phyloP scores from a whole-genome alignment of 92 coral and sea anemone genomes.

The Heliopora coerulea region DNA sequence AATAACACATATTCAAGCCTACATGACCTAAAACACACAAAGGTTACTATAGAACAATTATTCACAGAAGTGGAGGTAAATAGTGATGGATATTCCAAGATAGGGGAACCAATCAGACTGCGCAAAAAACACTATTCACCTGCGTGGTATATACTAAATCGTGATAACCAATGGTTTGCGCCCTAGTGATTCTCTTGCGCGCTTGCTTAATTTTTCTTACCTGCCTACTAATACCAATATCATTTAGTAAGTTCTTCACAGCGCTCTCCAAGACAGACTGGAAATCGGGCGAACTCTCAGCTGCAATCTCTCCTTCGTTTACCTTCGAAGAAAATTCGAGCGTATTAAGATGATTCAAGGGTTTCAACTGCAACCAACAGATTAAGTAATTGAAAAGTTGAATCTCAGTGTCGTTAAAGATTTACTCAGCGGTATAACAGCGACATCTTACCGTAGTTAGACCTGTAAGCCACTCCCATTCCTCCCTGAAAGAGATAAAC shows the following conservation, averaged over 20 bases:
- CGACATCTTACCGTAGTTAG: slow-evolving; percentile 29
- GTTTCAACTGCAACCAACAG: background rate
- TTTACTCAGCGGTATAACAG: background rate
- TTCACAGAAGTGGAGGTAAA: no score
- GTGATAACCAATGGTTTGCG: no score
- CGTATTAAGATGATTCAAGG: background rate
- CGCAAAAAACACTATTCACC: no score
- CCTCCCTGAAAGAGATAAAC: slow-evolving; percentile 81
- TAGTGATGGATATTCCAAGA: no score
- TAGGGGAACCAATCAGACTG: no score
- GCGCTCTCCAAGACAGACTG: slow-evolving; percentile 85
- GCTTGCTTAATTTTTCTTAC: slow-evolving; percentile 37
- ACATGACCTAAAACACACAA: no score
- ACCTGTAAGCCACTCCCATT: slow-evolving; percentile 95
- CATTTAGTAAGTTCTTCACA: slow-evolving; percentile 75
- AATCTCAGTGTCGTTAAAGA: background rate
- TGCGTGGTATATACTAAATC: no score
- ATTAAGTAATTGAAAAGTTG: background rate
- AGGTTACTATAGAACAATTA: no score
- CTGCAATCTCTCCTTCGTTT: slow-evolving; percentile 63
- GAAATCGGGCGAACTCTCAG: slow-evolving; percentile 81
- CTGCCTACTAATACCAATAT: slow-evolving; percentile 89
- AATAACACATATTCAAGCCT: no score
- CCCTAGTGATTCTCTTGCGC: no score
- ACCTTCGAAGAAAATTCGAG: background rate